phyloP scores from a whole-genome alignment of 2,797 vertebrate species.

The Emydoidea blandingii region DNA sequence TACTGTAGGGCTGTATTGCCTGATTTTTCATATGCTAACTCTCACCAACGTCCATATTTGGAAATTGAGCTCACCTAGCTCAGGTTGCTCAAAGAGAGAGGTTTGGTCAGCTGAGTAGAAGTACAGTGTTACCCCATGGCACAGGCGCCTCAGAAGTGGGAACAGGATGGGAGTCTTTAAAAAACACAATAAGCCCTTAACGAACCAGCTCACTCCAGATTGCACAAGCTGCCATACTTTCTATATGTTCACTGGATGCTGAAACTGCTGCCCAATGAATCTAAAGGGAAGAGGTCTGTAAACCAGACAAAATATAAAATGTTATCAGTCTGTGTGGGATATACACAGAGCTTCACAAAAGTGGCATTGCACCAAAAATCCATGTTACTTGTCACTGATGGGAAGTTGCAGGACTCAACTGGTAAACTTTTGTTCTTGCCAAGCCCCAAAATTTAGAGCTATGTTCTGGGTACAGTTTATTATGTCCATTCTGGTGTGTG shows the following conservation, averaged over 20 bases:
- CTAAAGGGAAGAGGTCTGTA: neutral
- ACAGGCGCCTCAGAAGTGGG: neutral
- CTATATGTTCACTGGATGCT: neutral
- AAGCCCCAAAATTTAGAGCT: neutral
- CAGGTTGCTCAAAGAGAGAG: neutral
- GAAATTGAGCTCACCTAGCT: neutral
- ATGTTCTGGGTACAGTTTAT: neutral
- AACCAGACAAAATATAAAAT: neutral
- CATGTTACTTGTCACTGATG: neutral
- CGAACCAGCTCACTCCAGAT: too few species aligned
- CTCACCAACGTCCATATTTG: neutral
- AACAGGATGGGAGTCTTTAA: neutral
- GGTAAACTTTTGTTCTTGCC: neutral
- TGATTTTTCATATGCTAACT: neutral
- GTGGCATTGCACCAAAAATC: neutral
- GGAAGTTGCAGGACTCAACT: neutral
- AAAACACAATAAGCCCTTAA: neutral
- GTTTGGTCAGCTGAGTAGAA: neutral
- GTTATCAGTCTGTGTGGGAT: neutral
- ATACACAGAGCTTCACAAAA: neutral
- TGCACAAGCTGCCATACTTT: neutral
- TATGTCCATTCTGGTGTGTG: neutral
- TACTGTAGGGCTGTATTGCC: neutral
- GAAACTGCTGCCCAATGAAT: neutral
- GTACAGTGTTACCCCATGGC: neutral